Percentiles rank a stretch among this genome's conserved stretches.
Evolutionary conservation across 2,888 invertebrate genomes (phyloP).

Genomic region (Uropetala carovei): DNA sequence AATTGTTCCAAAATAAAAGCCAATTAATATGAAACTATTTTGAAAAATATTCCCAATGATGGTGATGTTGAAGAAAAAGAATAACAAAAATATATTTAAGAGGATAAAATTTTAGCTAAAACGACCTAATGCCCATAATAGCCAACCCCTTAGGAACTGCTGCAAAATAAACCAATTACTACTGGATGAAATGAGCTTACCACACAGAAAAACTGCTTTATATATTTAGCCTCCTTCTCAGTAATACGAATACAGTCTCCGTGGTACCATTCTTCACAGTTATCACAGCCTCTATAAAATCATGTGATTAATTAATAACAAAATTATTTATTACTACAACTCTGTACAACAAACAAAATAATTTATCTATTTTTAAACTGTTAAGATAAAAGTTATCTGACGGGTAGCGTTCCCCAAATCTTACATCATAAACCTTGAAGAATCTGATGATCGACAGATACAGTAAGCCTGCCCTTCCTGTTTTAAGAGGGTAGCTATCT

Average conservation of each 20-base stretch:
- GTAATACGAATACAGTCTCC: conserved; percentile 98
- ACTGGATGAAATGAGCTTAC: conserved; percentile 70
- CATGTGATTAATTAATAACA: conserved; percentile 53
- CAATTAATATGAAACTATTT: too few relatives aligned
- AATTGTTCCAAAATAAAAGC: too few relatives aligned
- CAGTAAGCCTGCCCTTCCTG: conserved; percentile 96
- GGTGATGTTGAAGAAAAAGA: too few relatives aligned
- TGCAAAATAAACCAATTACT: neutral
- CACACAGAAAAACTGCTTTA: conserved; percentile 95
- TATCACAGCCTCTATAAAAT: conserved; percentile 90
- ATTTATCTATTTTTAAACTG: neutral
- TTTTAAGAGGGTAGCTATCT: conserved; percentile 90
- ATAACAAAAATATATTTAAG: too few relatives aligned
- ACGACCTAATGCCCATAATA: too few relatives aligned
- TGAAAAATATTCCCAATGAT: too few relatives aligned
- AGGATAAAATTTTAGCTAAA: too few relatives aligned
- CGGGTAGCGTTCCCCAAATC: conserved; percentile 71
- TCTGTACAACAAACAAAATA: too few relatives aligned
- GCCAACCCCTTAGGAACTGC: neutral
- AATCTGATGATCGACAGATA: conserved; percentile 95
- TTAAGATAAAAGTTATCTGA: neutral
- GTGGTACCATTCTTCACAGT: conserved; percentile 99
- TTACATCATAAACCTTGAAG: conserved; percentile 97
- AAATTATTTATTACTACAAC: neutral
- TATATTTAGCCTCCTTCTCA: conserved; percentile 93